Evolutionary conservation across 2,888 invertebrate species (phyloP), one percentile per base, ranked within the genome.

Genomic region (Gari tellinella): DNA sequence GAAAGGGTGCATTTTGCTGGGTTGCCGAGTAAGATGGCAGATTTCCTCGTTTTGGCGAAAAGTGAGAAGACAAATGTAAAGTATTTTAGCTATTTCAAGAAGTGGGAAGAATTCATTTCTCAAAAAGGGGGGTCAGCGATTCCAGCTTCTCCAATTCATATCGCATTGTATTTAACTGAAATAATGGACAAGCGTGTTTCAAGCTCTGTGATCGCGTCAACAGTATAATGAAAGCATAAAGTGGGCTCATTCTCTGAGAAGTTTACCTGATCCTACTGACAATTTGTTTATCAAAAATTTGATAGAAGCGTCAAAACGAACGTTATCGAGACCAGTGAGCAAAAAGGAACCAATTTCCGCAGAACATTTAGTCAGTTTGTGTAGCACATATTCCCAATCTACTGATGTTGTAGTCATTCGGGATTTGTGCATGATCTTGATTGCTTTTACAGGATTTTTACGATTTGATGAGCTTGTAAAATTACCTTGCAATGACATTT

Each of bases 221-320:
- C 51, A 2, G 14, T 56, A 5, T 68, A 53, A n/a, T n/a, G n/a
- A n/a, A 26, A 55, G 48, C 48, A 65, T 73, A 15, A 73, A 78
- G 48, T 69, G 73, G 77, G 63, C 52, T 2, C 69, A 78, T 64
- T 53, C 55, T 14, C 38, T 78, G 2, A 38, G 43, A 21, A 41
- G 52, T 19, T 12, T 58, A 1, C 7, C 46, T 15, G 66, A 78
- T 63, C 77, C 77, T 14, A 72, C 72, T 0, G 40, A 63, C 25
- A 74, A 79, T 49, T 15, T 53, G n/a, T 79, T 68, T 58, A 63
- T 75, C 12, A 65, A 51, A 38, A 75, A 72, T 41, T 37, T 75
- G 15, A 37, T 68, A n/a, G 72, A 79, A 23, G 40, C 66, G 0
- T 55, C 75, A 2, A 75, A 79, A 40, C 15, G 72, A 12, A 25